phyloP scores from a whole-genome alignment of 2,888 invertebrate genomes.

The Alloplasta piceator region DNA sequence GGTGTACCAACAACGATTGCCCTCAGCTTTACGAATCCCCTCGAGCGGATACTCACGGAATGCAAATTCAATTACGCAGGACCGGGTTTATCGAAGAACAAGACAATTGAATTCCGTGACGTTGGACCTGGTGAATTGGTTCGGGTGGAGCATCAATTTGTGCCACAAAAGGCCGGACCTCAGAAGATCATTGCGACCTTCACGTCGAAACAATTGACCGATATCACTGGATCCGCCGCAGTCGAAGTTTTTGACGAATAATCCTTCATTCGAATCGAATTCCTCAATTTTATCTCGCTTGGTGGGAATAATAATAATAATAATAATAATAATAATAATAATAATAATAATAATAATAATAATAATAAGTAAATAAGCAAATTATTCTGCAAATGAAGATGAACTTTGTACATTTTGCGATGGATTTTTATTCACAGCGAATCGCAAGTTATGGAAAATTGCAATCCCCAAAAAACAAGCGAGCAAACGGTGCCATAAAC shows the following conservation, averaged over 20 bases:
- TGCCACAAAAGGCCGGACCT: constrained; percentile 87
- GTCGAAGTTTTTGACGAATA: constrained; percentile 84
- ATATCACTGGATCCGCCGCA: constrained; percentile 88
- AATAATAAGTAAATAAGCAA: too few relatives aligned
- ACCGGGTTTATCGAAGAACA: constrained; percentile 87
- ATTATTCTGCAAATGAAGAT: too few relatives aligned
- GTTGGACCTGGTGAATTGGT: constrained; percentile 85
- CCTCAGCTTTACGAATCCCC: constrained; percentile 89
- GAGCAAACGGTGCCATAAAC: constrained; percentile 71
- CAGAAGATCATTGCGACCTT: constrained; percentile 89
- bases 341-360: too few relatives aligned
- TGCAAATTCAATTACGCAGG: constrained; percentile 90
- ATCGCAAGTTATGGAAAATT: constrained; percentile 73
- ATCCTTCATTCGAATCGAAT: neutral
- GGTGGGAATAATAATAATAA: too few relatives aligned
- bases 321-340: too few relatives aligned
- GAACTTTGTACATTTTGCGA: too few relatives aligned
- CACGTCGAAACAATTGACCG: constrained; percentile 88
- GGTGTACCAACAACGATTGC: constrained; percentile 85
- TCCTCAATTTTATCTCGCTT: neutral
- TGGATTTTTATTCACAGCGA: constrained; percentile 24
- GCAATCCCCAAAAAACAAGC: constrained; percentile 73
- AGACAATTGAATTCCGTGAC: constrained; percentile 85
- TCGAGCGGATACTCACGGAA: constrained; percentile 86
- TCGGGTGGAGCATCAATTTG: constrained; percentile 85